Evolutionary conservation across 1,140 invertebrate species (phyloP), one percentile per base, ranked within the genome.

Genomic region (Zaprionus inermis): DNA sequence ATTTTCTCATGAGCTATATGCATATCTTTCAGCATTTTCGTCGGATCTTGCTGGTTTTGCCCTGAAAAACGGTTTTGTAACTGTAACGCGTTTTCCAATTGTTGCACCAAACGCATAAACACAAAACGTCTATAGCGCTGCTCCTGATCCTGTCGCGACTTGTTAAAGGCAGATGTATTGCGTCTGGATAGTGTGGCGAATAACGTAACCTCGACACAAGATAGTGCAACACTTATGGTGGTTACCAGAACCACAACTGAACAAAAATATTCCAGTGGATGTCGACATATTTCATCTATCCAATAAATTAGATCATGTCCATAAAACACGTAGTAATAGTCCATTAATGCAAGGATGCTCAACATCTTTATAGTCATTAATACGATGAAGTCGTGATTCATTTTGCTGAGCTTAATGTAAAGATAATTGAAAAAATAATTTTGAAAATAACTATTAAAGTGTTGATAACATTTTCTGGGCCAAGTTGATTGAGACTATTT

Each of bases 101-200:
- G 64, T 30, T 71, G 74, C 18, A 83, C 84, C 56, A 89, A 24
- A 5, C 83, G 84, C 73, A 88, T 71, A 2, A 88, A 18, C 3
- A 88, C 70, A 52, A 83, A 88, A 1, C 84, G 52, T 10, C 83
- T 72, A 55, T 88, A 89, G 1, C 59, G 66, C 24, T 88, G 79
- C 44, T 88, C 79, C 49, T 68, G 71, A 9, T 68, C 14, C 11
- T 65, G 34, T 0, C 66, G 65, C 22, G 79, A 79, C 63, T 58
- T 65, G 16, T 79, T 70, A 9, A 51, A 54, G 0, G 61, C 68
- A 20, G 41, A 57, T 32, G 69, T 46, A 55, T 74, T 44, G 0
- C 82, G 68, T 5, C 72, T 68, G 5, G 78, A 30, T 9, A 86
- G 9, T 3, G 58, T 34, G 1, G 66, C 60, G 3, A 76, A 36